These are phyloP conservation scores for Labia minor DNA, from an alignment of 2,888 invertebrate genomes.

Conservation along the genomic window DNA sequence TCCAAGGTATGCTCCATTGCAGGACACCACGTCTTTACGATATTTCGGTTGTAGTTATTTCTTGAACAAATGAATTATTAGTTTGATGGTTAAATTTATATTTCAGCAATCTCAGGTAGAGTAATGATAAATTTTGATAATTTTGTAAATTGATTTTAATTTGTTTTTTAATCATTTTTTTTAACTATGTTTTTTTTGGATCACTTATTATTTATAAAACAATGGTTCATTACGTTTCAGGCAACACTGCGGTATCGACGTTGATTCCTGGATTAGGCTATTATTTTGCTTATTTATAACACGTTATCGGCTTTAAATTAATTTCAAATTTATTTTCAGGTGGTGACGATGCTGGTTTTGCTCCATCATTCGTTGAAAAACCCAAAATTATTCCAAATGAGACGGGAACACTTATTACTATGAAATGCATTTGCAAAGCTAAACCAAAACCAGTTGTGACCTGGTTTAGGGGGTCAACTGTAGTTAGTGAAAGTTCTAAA, in stretches of 20 bases:
- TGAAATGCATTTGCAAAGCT: slow-evolving; percentile 93
- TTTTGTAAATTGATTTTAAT: no score
- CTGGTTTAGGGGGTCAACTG: slow-evolving; percentile 87
- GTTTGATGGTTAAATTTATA: background rate
- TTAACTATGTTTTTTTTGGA: background rate
- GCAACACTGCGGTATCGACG: background rate
- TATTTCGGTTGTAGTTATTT: background rate
- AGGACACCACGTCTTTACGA: background rate
- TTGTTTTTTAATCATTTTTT: background rate
- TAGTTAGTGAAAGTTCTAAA: slow-evolving; percentile 74
- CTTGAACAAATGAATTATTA: background rate
- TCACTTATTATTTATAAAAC: background rate
- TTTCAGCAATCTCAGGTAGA: background rate
- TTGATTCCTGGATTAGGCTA: background rate
- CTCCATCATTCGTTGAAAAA: slow-evolving; percentile 95
- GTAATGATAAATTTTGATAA: background rate
- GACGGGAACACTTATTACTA: slow-evolving; percentile 89
- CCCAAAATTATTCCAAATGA: slow-evolving; percentile 98
- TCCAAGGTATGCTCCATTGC: slow-evolving; percentile 70
- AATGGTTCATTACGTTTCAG: background rate
- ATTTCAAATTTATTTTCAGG: slow-evolving; percentile 54
- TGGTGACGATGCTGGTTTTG: slow-evolving; percentile 86
- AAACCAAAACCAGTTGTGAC: slow-evolving; percentile 89
- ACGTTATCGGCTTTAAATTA: no score
- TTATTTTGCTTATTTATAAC: background rate